Evolutionary conservation across 1,140 invertebrate species (phyloP), one percentile per base, ranked within the genome.

Genomic region (Megalopta genalis): DNA sequence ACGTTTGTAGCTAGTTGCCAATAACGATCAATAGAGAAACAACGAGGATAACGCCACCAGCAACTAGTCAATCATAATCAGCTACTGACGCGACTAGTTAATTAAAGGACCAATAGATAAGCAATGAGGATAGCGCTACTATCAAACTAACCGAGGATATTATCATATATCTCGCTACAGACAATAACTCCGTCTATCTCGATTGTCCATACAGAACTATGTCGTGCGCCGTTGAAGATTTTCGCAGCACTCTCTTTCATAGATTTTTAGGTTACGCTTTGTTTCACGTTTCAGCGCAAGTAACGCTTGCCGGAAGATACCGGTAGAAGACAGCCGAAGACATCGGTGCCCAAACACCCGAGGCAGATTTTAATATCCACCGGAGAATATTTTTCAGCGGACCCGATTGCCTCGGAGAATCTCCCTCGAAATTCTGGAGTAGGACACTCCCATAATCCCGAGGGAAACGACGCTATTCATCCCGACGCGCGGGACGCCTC

Each of bases 371-470:
- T 74, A 80, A 80, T 67, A 75, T 75, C 39, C 77, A 10, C 14
- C 23, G 62, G 23, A 52, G 39, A 42, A 62, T 27, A 75, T 65
- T 80, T 52, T 59, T 32, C 59, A 42, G n/a, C 21, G 42, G 10
- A 5, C 10, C 16, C 16, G 23, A 9, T 10, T 18, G n/a, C 27
- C 16, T 42, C 42, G 42, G 10, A 10, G 42, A 2, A 9, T 66
- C 42, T 46, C 39, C 64, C 14, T n/a, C 62, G 52, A 42, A 80
- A 75, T 76, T 71, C 54, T 62, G 42, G 54, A 80, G 64, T 39
- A 80, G 72, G 54, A 75, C 70, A 66, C 71, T 52, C 63, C 32
- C 65, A 69, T 80, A 77, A 80, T 80, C 78, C 78, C 54, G 25
- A 12, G 64, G 78, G 78, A 62, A 76, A 76, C 78, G 73, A 57